phyloP scores from a whole-genome alignment of 2,888 invertebrate genomes.

The Atethmia centrago region DNA sequence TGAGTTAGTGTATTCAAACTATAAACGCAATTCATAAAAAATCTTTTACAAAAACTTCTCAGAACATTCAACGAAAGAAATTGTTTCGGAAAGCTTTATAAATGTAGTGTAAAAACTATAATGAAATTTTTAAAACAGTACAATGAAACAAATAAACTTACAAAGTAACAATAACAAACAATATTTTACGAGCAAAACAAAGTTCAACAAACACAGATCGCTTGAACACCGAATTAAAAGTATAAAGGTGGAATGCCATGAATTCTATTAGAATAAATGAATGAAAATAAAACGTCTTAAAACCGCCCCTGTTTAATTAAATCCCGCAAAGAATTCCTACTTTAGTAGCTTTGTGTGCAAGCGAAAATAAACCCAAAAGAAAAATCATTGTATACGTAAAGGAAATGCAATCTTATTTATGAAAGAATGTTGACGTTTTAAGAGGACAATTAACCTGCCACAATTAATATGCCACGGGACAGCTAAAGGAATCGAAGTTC shows the following conservation, averaged over 20 bases:
- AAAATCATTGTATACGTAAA: constrained; percentile 47
- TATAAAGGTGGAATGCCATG: constrained; percentile 34
- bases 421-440: constrained; percentile 57
- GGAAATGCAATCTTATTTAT: constrained; percentile 56
- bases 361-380: constrained; percentile 50
- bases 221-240: constrained; percentile 43
- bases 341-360: constrained; percentile 34
- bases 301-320: constrained; percentile 59
- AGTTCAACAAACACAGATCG: constrained; percentile 48
- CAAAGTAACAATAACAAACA: constrained; percentile 44
- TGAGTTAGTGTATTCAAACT: neutral
- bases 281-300: constrained; percentile 51
- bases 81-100: constrained; percentile 18
- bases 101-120: constrained; percentile 31
- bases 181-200: constrained; percentile 42
- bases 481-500: constrained; percentile 57
- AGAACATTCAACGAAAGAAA: constrained; percentile 11
- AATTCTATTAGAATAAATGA: constrained; percentile 59
- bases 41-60: neutral
- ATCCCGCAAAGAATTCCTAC: constrained; percentile 40
- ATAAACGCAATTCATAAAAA: neutral
- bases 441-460: constrained; percentile 65
- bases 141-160: constrained; percentile 32
- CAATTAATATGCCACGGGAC: constrained; percentile 47
- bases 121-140: constrained; percentile 21